Conservation (phyloP, 1,140 invertebrate genomes). For the Heterodera schachtii region DNA sequence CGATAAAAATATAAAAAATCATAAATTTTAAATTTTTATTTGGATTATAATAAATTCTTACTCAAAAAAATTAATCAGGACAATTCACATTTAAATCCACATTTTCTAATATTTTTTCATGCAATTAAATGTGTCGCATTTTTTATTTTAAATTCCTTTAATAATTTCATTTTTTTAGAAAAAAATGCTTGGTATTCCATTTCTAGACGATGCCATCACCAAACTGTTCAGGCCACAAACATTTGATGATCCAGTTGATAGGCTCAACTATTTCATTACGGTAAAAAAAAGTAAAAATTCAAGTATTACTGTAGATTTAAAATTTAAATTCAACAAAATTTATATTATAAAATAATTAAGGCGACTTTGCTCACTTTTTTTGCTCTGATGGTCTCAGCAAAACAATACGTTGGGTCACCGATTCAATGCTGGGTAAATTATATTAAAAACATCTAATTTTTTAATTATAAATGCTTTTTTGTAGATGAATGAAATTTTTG, state of each 20-base stretch:
- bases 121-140: no score
- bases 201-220: conserved; percentile 58
- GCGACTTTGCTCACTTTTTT: conserved; percentile 61
- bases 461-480: no score
- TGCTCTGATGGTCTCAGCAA: conserved; percentile 63
- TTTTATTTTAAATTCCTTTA: no score
- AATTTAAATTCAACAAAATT: not conserved
- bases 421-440: conserved; percentile 37
- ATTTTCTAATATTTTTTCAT: no score
- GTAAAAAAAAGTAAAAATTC: conserved; percentile 5
- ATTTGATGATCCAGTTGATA: conserved; percentile 63
- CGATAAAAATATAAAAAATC: no score
- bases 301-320: not conserved
- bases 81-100: no score
- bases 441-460: not conserved
- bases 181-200: conserved; percentile 63
- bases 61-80: no score
- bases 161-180: not conserved
- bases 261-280: conserved; percentile 46
- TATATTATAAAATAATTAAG: conserved; percentile 22
- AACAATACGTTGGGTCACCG: conserved; percentile 60
- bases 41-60: no score
- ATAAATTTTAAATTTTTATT: no score
- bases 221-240: conserved; percentile 61
- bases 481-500: no score